Base-by-base conservation (phyloP, 2,113 vertebrate genomes). In the Syngnathus scovelli region DNA sequence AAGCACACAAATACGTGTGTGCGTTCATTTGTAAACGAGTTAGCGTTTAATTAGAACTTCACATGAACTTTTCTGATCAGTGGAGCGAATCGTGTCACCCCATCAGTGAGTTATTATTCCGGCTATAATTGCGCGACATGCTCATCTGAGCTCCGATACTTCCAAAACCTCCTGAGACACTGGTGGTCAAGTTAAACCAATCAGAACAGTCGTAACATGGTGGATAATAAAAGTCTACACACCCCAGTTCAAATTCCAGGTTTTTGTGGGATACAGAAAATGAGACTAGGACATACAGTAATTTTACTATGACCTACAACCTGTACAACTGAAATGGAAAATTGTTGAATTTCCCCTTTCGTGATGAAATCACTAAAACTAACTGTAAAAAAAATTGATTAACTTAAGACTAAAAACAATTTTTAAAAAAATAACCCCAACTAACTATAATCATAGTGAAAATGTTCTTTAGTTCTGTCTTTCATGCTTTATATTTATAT, bases 11-110 rank as follows among this genome's bases (percentile, higher is more conserved):
- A 88, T 62, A 81, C 71, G 48, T 16, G 74, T 67, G 83, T 80
- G 87, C 83, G 74, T 90, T 90, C 87, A 90, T 86, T 90, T 90
- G 87, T 88, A 88, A 90, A 87, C 85, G 69, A 87, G 87, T 89
- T 90, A 90, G 90, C 88, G 89, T 89, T 88, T 89, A 91, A 91
- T 90, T 90, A 90, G 86, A 90, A 88, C 85, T 89, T 90, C 81
- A 79, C 82, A 70, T 86, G 88, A 91, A 89, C 88, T 89, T 90
- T 81, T 85, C 80, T 78, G 86, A 90, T 80, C 87, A 84, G 79
- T 63, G 83, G 85, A 82, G 83, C 82, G 86, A 86, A 78, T 77
- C 87, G 73, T 89, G 86, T 87, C 83, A 82, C 80, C 82, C 82
- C 85, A 85, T 86, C 86, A 83, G 81, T 43, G 71, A 70, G 54